phyloP scores from a whole-genome alignment of 2,888 invertebrate species.

The Smittia aterrima region DNA sequence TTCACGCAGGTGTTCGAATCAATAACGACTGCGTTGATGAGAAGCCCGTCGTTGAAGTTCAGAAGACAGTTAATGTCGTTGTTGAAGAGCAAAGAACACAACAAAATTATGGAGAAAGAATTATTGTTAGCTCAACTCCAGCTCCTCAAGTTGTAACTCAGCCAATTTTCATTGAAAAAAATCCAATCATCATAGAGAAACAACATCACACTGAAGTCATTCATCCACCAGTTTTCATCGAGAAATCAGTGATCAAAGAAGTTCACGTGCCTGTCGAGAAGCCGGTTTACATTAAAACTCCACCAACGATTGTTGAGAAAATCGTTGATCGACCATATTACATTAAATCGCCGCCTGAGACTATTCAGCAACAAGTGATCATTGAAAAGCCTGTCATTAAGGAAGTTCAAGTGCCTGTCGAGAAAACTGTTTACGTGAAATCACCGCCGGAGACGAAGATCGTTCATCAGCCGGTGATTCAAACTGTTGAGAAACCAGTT shows the following conservation, averaged over 20 bases:
- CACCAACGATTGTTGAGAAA: conserved; percentile 51
- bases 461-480: conserved; percentile 44
- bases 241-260: conserved; percentile 48
- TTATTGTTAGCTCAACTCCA: conserved; percentile 42
- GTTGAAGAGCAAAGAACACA: conserved; percentile 47
- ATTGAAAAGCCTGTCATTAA: conserved; percentile 53
- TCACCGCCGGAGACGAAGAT: conserved; percentile 46
- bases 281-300: conserved; percentile 26
- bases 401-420: conserved; percentile 44
- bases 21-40: conserved; percentile 49
- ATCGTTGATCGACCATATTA: conserved; percentile 49
- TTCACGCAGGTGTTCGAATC: conserved; percentile 60
- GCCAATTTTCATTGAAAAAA: conserved; percentile 55
- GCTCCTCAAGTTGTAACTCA: conserved; percentile 44
- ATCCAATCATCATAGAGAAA: conserved; percentile 47
- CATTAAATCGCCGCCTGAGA: conserved; percentile 43
- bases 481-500: conserved; percentile 60
- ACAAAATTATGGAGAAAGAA: conserved; percentile 45
- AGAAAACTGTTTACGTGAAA: conserved; percentile 16
- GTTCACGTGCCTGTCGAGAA: conserved; percentile 44
- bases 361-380: conserved; percentile 57
- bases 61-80: conserved; percentile 59
- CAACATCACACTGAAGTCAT: conserved; percentile 29
- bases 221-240: conserved; percentile 51
- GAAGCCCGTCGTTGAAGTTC: conserved; percentile 63